Evolutionary conservation across 2,113 vertebrate genomes (phyloP).

Genomic region (Pangasianodon gigas): DNA sequence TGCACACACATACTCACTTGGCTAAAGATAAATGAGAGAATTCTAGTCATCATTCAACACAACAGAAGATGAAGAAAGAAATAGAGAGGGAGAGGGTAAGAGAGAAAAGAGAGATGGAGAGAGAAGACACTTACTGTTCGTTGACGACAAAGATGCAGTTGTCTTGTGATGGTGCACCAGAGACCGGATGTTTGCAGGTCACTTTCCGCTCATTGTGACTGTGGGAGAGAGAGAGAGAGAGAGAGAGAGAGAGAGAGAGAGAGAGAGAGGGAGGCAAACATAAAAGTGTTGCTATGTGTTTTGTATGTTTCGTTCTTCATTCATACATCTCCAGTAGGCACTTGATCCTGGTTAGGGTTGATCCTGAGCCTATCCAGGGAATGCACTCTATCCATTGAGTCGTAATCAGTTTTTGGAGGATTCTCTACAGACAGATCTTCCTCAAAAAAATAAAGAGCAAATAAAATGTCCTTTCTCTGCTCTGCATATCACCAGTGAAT

Average conservation of each 20-base stretch:
- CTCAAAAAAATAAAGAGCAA: neutral
- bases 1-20: neutral
- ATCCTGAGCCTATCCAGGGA: neutral
- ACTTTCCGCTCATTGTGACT: constrained; percentile 99
- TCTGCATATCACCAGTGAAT: neutral
- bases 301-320: neutral
- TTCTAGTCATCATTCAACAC: too few species aligned
- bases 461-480: neutral
- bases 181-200: constrained; percentile 95
- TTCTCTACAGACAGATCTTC: neutral
- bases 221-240: neutral
- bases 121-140: constrained; percentile 91
- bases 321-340: neutral
- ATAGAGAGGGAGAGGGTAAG: neutral
- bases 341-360: neutral
- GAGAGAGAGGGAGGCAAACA: neutral
- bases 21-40: neutral
- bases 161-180: constrained; percentile 90
- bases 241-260: neutral
- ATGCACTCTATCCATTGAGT: neutral
- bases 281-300: neutral
- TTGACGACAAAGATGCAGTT: constrained; percentile 98
- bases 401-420: neutral
- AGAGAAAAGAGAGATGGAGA: constrained; percentile 11
- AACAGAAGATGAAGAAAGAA: neutral